Conservation (phyloP, 2,113 vertebrate genomes). For the Saguinus midas region DNA sequence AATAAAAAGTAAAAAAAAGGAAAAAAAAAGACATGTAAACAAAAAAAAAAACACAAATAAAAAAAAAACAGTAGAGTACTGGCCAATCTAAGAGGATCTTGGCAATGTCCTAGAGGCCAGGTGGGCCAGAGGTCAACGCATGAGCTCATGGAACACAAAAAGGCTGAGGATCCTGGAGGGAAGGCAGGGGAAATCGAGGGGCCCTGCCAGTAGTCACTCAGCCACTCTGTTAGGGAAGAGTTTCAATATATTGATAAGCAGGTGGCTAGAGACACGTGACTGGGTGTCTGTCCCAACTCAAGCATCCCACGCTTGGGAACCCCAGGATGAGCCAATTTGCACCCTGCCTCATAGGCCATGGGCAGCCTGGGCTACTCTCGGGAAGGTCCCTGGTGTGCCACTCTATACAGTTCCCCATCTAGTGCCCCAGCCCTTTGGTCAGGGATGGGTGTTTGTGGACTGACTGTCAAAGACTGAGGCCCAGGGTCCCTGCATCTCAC, state of each 20-base stretch:
- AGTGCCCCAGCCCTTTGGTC: background rate
- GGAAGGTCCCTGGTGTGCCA: background rate
- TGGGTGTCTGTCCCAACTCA: background rate
- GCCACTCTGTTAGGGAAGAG: background rate
- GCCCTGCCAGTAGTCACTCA: background rate
- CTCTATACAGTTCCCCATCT: background rate
- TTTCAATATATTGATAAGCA: background rate
- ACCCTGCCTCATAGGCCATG: background rate
- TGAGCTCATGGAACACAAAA: background rate
- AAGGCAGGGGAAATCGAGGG: background rate
- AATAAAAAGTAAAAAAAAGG: too few relatives aligned
- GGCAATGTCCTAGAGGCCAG: background rate
- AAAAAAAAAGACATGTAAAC: too few relatives aligned
- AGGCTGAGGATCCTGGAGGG: background rate
- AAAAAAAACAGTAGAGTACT: background rate
- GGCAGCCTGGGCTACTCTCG: background rate
- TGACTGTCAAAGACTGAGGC: background rate
- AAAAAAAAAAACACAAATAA: too few relatives aligned
- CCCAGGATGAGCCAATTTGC: background rate
- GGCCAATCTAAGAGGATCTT: background rate
- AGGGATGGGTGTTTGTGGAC: background rate
- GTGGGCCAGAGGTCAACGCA: background rate
- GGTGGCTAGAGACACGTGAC: background rate
- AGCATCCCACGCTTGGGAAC: background rate
- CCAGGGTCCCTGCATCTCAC: conserved; percentile 79